Base-by-base conservation (phyloP, 1,140 invertebrate species). In the Solen grandis region DNA sequence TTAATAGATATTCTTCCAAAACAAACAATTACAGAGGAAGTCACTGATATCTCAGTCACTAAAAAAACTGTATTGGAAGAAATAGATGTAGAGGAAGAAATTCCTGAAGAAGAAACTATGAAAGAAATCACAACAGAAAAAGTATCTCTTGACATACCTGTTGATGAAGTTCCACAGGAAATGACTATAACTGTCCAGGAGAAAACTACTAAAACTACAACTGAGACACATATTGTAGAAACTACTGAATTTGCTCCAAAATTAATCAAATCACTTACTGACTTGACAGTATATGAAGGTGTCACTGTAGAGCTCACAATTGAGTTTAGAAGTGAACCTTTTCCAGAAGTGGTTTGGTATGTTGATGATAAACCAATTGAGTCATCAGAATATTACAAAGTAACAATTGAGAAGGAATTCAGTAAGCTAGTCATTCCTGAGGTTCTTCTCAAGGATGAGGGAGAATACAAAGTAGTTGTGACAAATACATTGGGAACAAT, bases 261-360 rank as follows among this genome's bases (percentile, higher is more conserved):
- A 38, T 89, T 90, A 38, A 83, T 82, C 5, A 85, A 65, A 52
- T 77, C 78, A 19, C 66, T 90, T 2, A 84, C 84, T 59, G 79
- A 87, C 63, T 75, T 90, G 22, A 78, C 84, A 55, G 80, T 88
- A 2, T 76, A 62, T 1, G 87, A 88, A 82, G 75, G 83, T 5
- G 84, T 82, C 13, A 73, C 63, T 16, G 75, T 90, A 46, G 80
- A 81, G 29, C 66, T 90, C 8, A 82, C 73, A 22, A 85, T 98
- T 54, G 95, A 96, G 41, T 90, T 99, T 41, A 95, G 95, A 84
- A 98, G 97, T 65, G 97, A 97, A 91, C 98, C 99, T 79, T 94
- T 95, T 75, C 98, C 98, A 0, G 96, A 96, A 2, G 93, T 95
- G 57, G 94, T 94, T 89, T 96, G 98, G 98, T 97, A 95, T 93